Evolutionary conservation across 2,113 vertebrate genomes (phyloP).

Genomic region (Lampris incognitus): DNA sequence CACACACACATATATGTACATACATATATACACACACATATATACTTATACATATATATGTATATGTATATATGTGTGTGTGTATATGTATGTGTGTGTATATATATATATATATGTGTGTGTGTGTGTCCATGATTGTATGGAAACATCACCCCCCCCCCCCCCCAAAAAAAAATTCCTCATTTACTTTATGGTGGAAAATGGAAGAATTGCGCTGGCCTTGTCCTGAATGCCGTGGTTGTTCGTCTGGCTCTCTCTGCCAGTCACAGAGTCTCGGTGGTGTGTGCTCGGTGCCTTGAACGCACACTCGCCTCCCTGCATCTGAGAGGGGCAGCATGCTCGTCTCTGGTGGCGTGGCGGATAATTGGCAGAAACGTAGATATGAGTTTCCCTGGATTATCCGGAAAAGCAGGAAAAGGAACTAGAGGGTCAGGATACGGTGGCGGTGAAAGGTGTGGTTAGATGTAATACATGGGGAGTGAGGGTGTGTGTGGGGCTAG

Average conservation of each 20-base stretch:
- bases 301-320: background rate
- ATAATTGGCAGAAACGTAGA: slow-evolving; percentile 69
- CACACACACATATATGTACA: too few relatives aligned
- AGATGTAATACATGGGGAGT: background rate
- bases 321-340: background rate
- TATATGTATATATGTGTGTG: background rate
- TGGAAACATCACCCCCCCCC: slow-evolving; percentile 37
- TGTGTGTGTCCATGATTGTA: slow-evolving; percentile 16
- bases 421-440: slow-evolving; percentile 36
- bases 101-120: slow-evolving; percentile 14
- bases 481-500: too few relatives aligned
- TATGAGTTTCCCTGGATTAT: slow-evolving; percentile 54
- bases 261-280: slow-evolving; percentile 11
- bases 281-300: slow-evolving; percentile 30
- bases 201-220: slow-evolving; percentile 13
- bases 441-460: slow-evolving; percentile 37
- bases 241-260: slow-evolving; percentile 22
- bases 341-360: slow-evolving; percentile 40
- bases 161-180: slow-evolving; percentile 34
- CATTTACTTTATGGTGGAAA: slow-evolving; percentile 33
- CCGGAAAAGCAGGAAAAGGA: slow-evolving; percentile 41
- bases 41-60: background rate
- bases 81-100: slow-evolving; percentile 12
- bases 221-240: slow-evolving; percentile 27
- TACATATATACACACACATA: too few relatives aligned